These are phyloP conservation scores for Pachyramphus minor DNA, from an alignment of 2,113 vertebrate genomes.

Conservation along the genomic window DNA sequence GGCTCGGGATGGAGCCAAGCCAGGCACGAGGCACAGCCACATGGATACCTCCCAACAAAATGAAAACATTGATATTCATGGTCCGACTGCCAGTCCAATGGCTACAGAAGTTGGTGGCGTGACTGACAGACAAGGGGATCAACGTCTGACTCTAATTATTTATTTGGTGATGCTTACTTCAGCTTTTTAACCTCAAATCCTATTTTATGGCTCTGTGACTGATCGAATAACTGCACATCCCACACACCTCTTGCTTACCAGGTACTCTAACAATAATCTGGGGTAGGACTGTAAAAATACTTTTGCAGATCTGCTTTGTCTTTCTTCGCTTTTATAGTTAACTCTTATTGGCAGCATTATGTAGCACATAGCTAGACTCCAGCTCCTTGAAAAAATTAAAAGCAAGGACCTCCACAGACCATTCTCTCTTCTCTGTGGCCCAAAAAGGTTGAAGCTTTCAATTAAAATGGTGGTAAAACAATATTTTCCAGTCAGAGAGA, in stretches of 20 bases:
- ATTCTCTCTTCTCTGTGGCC: not conserved
- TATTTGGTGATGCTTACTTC: not conserved
- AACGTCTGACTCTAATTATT: not conserved
- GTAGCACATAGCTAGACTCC: not conserved
- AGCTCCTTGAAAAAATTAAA: not conserved
- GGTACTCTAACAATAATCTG: not conserved
- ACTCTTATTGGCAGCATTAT: not conserved
- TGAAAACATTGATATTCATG: not conserved
- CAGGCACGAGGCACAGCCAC: accelerated
- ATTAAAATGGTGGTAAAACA: not conserved
- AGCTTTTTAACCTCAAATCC: not conserved
- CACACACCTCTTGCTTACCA: not conserved
- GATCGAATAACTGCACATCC: not conserved
- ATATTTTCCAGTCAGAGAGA: not conserved
- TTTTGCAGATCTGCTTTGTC: not conserved
- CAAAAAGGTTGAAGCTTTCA: not conserved
- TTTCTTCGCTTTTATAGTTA: not conserved
- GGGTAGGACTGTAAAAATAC: not conserved
- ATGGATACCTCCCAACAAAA: accelerated
- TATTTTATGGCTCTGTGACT: not conserved
- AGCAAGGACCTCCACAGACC: not conserved
- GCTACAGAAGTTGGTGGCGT: not conserved
- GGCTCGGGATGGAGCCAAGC: accelerated
- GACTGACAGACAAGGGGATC: not conserved
- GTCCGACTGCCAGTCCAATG: not conserved